Evolutionary conservation across 2,888 invertebrate species (phyloP).

Genomic region (Ligdia adustata): DNA sequence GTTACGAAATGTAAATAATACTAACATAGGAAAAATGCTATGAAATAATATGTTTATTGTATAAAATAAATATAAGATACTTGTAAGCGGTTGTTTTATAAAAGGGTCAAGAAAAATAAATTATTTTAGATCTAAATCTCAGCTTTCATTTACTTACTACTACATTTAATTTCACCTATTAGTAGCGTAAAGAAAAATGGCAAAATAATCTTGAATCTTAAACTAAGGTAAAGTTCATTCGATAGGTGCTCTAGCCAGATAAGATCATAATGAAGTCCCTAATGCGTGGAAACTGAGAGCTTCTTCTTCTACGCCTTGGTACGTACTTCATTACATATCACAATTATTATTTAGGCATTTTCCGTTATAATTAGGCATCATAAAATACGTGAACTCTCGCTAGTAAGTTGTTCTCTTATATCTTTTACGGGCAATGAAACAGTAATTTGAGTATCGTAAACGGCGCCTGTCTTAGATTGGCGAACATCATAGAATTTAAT

Average conservation of each 20-base stretch:
- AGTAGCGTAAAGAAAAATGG: background rate
- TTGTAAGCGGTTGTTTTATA: slow-evolving; percentile 78
- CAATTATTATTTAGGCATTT: slow-evolving; percentile 9
- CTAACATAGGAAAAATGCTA: slow-evolving; percentile 64
- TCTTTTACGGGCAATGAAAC: slow-evolving; percentile 75
- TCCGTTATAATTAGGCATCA: slow-evolving; percentile 29
- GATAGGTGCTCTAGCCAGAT: slow-evolving; percentile 1
- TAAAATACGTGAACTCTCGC: slow-evolving; percentile 42
- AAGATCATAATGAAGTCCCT: slow-evolving; percentile 2
- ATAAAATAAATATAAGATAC: slow-evolving; percentile 62
- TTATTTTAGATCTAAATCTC: slow-evolving; percentile 77
- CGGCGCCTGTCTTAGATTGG: slow-evolving; percentile 77
- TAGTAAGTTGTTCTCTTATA: slow-evolving; percentile 56
- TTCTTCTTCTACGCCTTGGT: no score
- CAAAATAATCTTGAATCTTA: no score
- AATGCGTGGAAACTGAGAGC: slow-evolving; percentile 2
- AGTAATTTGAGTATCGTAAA: slow-evolving; percentile 77
- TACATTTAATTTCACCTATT: background rate
- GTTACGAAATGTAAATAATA: slow-evolving; percentile 52
- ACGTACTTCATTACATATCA: slow-evolving; percentile 8
- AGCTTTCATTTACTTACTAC: slow-evolving; percentile 7
- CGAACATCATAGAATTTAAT: slow-evolving; percentile 80
- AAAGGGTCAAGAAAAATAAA: slow-evolving; percentile 76
- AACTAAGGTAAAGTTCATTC: slow-evolving; percentile 13
- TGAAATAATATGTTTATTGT: slow-evolving; percentile 71